These are phyloP conservation scores for Hydrozoanthus gracilis DNA, from an alignment of 92 coral and sea anemone species.

Conservation along the genomic window DNA sequence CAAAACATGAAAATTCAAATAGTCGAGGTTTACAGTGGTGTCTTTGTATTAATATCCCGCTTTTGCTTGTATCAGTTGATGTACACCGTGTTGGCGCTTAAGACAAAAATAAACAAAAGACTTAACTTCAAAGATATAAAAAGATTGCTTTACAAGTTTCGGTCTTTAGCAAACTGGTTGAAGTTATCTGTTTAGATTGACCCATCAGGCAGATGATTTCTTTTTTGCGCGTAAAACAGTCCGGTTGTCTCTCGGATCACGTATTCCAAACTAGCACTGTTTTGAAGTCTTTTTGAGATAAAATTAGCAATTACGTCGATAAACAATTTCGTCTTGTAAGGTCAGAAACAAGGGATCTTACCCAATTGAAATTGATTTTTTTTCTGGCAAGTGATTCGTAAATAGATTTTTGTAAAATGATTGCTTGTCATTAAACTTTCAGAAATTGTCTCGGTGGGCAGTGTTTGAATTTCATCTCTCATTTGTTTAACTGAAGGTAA, in stretches of 20 bases:
- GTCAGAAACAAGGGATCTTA: neutral
- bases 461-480: constrained; percentile 10
- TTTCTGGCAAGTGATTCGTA: too few species aligned
- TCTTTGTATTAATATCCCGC: neutral
- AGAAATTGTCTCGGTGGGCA: neutral
- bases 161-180: too few species aligned
- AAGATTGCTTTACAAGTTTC: neutral
- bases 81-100: neutral
- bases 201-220: too few species aligned
- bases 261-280: neutral
- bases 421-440: neutral
- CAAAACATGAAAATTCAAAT: neutral
- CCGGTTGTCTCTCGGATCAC: neutral
- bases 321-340: constrained; percentile 18
- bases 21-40: neutral
- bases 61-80: neutral
- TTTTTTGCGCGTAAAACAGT: neutral
- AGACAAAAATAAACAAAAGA: neutral
- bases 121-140: neutral
- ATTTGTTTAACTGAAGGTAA: neutral
- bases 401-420: neutral
- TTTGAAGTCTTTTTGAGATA: constrained; percentile 20
- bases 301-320: constrained; percentile 18
- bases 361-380: neutral
- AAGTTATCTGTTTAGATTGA: too few species aligned